A percentile compares a stretch with the other conserved stretches of the same genome.
These are phyloP conservation scores for Numenius arquata DNA, from an alignment of 2,113 vertebrate species.

Conservation along the genomic window DNA sequence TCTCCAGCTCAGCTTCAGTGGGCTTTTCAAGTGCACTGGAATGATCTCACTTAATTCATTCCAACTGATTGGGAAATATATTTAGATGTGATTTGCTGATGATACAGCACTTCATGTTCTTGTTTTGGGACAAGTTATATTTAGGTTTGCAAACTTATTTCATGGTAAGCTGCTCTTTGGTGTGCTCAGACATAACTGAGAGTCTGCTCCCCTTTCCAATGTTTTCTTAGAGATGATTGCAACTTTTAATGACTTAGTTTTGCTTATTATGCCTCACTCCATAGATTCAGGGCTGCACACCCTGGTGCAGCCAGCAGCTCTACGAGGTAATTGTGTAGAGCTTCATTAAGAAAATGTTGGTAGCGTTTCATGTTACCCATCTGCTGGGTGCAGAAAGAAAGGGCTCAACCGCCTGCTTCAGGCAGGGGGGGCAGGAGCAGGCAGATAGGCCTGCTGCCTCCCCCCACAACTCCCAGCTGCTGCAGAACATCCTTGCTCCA, in stretches of 20 bases:
- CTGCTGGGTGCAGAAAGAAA: not conserved
- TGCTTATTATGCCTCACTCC: not conserved
- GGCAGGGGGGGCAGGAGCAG: not conserved
- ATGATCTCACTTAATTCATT: not conserved
- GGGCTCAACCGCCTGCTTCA: not conserved
- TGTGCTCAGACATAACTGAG: not conserved
- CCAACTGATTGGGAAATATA: not conserved
- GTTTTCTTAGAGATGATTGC: not conserved
- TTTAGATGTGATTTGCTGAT: conserved; percentile 26
- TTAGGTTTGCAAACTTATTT: conserved; percentile 47
- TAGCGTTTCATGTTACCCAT: not conserved
- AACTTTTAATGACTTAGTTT: not conserved
- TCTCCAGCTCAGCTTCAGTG: not conserved
- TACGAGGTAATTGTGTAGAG: not conserved
- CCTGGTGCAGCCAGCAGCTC: not conserved
- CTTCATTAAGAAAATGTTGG: not conserved
- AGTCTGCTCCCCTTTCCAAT: not conserved
- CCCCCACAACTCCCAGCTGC: not conserved
- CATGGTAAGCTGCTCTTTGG: not conserved
- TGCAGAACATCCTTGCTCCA: not conserved
- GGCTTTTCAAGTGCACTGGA: not conserved
- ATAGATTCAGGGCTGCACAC: not conserved
- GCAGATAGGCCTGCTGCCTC: not conserved
- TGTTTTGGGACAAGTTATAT: conserved; percentile 49
- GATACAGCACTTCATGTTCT: not conserved